Conservation (phyloP, 1,140 invertebrate species). For the Armadillidium nasatum region DNA sequence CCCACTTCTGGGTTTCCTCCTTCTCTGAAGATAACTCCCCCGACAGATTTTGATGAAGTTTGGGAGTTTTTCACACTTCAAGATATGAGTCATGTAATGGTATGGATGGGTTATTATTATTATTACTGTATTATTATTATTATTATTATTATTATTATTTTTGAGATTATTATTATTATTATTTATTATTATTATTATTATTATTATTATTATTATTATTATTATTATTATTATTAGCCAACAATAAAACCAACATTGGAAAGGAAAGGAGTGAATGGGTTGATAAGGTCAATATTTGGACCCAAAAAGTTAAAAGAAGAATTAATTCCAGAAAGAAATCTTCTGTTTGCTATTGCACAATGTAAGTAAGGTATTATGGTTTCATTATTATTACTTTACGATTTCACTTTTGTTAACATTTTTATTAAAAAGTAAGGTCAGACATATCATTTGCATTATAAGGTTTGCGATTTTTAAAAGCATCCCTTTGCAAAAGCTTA, state of each 20-base stretch:
- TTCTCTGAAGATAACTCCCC: constrained; percentile 33
- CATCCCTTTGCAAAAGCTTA: no score
- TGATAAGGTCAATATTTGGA: constrained; percentile 46
- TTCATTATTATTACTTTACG: no score
- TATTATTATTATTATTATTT: no score
- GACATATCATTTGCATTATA: no score
- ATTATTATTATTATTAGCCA: constrained; percentile 6
- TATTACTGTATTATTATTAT: background rate
- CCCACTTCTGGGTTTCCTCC: constrained; percentile 13
- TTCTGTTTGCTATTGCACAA: constrained; percentile 54
- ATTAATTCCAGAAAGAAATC: constrained; percentile 50
- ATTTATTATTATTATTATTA: background rate
- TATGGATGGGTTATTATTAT: constrained; percentile 20
- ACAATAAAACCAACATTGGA: constrained; percentile 41
- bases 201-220: background rate
- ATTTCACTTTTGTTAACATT: no score
- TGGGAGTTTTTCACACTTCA: constrained; percentile 43
- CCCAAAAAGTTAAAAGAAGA: constrained; percentile 50
- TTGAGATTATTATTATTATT: background rate
- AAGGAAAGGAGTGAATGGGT: constrained; percentile 34
- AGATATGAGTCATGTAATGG: constrained; percentile 45
- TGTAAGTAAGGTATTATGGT: constrained; percentile 47
- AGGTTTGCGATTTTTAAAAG: no score
- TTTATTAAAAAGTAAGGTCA: no score
- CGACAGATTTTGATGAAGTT: constrained; percentile 43